These are phyloP conservation scores for Antheraea yamamai DNA, from an alignment of 2,888 invertebrate species.

Conservation along the genomic window DNA sequence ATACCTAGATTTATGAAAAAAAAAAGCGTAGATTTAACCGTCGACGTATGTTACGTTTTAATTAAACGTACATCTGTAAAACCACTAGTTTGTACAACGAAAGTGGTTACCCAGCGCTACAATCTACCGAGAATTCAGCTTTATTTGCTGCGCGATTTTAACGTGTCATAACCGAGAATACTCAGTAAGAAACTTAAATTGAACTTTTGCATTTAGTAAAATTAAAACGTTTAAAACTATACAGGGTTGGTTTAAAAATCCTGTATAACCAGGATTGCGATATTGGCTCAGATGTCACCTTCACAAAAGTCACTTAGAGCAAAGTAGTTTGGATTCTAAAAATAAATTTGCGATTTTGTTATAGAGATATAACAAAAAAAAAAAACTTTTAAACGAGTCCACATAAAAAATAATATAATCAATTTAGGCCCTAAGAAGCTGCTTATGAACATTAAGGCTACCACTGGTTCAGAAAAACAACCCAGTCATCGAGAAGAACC, in stretches of 20 bases:
- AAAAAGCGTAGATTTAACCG: neutral
- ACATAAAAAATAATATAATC: no score
- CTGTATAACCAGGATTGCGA: neutral
- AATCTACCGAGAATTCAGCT: conserved; percentile 14
- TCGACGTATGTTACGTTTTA: conserved; percentile 18
- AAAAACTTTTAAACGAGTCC: no score
- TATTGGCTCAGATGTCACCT: neutral
- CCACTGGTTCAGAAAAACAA: no score
- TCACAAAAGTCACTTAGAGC: neutral
- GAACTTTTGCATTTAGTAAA: neutral
- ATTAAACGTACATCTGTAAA: conserved; percentile 17
- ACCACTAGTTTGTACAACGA: conserved; percentile 11
- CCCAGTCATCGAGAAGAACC: no score
- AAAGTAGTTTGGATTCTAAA: neutral
- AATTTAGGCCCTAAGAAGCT: no score
- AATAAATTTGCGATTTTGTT: no score
- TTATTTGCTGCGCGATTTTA: conserved; percentile 18
- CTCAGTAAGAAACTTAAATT: conserved; percentile 8
- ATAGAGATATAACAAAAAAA: no score
- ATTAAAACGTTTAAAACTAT: neutral
- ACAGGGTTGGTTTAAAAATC: neutral
- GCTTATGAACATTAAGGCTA: no score
- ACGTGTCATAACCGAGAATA: conserved; percentile 16
- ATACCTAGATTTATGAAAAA: neutral
- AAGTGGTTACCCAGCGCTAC: conserved; percentile 14